Base-by-base conservation (phyloP, 30 jellyfish, hydroid and myxozoan genomes). In the Hydra vulgaris region DNA sequence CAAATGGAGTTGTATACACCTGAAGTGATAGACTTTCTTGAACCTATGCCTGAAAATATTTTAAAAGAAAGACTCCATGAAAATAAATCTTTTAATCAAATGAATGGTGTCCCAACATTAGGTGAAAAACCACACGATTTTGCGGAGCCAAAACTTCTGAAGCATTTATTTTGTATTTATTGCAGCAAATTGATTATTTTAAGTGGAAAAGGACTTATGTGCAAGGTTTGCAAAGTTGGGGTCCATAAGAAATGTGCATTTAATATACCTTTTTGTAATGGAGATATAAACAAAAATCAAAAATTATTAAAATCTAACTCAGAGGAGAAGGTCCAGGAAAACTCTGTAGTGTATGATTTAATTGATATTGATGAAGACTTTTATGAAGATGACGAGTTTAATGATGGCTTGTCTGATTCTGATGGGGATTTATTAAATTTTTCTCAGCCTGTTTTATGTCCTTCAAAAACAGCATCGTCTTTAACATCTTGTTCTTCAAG, bases 161-260 rank as follows among this genome's bases (percentile, higher is more conserved):
- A 92, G 61, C 98, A 96, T 7, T 83, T 94, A 7, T 89, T 74
- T 82, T 92, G 98, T 77, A 71, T 70, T 74, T 92, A 83, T 75
- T 92, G 98, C 79, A 80, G 83, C 26, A 85, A 53, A 54, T 25
- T 78, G 22, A 40, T 81, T 27, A 25, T 23, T 40, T 74, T 70
- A 7, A 74, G 68, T 61, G 71, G 80, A n/a, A 95, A 83, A 79
- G 98, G 98, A 21, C 81, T 78, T 68, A 77, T 79, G 8, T 91
- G 98, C 74, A 89, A 83, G 54, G 17, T 67, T 12, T 91, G 98
- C 71, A 76, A 90, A 68, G 86, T 91, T 95, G 52, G 73, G 52
- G 98, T 91, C 74, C 98, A 91, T 75, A 91, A 91, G 75, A 91
- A 87, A 81, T 91, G 98, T 86, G 88, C 89, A 26, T 52, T 86